phyloP scores from a whole-genome alignment of 2,113 vertebrate genomes.

The Neolamprologus kungweensis region DNA sequence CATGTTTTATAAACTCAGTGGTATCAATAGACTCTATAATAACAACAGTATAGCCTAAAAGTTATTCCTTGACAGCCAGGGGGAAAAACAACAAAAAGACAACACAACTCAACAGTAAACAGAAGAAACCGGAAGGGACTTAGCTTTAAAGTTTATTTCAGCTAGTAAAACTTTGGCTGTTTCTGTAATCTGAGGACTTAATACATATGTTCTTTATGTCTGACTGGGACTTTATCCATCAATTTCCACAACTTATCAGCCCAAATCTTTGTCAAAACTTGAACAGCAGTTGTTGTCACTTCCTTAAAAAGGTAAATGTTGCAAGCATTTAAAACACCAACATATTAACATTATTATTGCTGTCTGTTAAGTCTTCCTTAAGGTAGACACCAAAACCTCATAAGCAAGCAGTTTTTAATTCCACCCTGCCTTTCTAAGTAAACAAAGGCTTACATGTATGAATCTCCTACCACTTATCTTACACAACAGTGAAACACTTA shows the following conservation, averaged over 20 bases:
- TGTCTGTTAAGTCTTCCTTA: neutral
- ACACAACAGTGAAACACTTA: neutral
- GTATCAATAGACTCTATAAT: neutral
- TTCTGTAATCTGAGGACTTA: neutral
- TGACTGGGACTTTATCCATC: neutral
- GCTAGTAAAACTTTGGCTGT: neutral
- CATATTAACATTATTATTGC: neutral
- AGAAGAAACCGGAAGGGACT: fast-evolving
- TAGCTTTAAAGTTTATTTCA: neutral
- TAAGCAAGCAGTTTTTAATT: neutral
- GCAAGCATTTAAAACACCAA: neutral
- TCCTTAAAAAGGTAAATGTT: neutral
- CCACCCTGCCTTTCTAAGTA: neutral
- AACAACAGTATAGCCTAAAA: neutral
- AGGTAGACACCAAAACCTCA: neutral
- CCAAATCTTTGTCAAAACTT: neutral
- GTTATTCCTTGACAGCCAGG: neutral
- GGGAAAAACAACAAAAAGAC: fast-evolving
- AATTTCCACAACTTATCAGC: neutral
- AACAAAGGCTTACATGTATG: neutral
- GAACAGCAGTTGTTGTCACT: neutral
- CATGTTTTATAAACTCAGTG: neutral
- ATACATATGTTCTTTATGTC: neutral
- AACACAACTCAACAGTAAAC: neutral
- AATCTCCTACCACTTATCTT: neutral